Evolutionary conservation across 2,113 vertebrate genomes (phyloP), one percentile per base, ranked within the genome.

Genomic region (Heterotis niloticus): DNA sequence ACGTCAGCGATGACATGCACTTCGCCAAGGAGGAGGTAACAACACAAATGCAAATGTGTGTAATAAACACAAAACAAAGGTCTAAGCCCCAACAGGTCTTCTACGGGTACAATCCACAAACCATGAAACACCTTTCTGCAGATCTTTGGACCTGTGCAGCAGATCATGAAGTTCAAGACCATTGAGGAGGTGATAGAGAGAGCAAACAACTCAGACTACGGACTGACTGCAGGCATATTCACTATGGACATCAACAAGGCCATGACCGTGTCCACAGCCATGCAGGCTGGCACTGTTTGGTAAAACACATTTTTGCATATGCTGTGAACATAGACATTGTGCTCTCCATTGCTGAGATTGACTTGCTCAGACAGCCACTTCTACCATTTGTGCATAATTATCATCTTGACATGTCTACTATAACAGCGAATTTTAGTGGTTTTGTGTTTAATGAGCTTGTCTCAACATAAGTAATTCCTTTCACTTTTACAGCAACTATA

Each of bases 91-190:
- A 20, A 23, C 5, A 12, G 23, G 10, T 66, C 2, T 24, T 7
- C 20, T 73, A 14, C 29, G 2, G 34, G 7, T 52, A 9, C 16
- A 28, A 52, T 51, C 60, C 24, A 26, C 20, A 24, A 34, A 73
- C 71, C 44, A 56, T 16, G 29, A 23, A 28, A 24, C 20, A 10
- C 10, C 44, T 51, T 57, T 78, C 79, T 86, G 70, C 88, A 99
- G 98, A 99, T 99, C 89, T 99, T 99, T 90, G 98, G 98, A 56
- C 98, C 98, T 0, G 98, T 99, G 81, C 98, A 99, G 91, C 96
- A 95, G 91, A 98, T 99, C 82, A 89, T 99, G 92, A 95, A 96
- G 88, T 99, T 99, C 90, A 98, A 98, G 91, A 97, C 96, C 9
- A 91, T 97, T 80, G 97, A 98, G 75, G 98, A 99, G 92, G 98